Percentiles rank a stretch among this genome's conserved stretches.
Conservation (phyloP, 2,797 vertebrate species). For the Myiotriccus ornatus region DNA sequence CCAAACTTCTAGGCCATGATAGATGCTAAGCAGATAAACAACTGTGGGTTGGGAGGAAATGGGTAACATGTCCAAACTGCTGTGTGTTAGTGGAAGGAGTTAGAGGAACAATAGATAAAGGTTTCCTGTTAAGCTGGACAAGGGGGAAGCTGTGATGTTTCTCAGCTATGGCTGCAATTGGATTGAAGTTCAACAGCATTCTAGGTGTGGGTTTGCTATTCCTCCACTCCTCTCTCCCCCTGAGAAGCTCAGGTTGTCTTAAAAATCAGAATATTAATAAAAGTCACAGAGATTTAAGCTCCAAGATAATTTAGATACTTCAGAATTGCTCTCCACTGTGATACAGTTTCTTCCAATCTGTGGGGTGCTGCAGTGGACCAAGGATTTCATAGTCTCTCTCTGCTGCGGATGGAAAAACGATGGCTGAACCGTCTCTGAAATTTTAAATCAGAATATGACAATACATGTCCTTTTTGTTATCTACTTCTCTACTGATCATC, state of each 20-base stretch:
- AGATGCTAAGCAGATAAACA: constrained; percentile 33
- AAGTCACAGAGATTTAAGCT: background rate
- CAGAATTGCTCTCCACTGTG: background rate
- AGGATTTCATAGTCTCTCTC: background rate
- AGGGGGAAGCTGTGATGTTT: constrained; percentile 51
- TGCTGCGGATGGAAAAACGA: background rate
- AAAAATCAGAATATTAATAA: background rate
- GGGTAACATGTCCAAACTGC: constrained; percentile 23
- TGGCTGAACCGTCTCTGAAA: background rate
- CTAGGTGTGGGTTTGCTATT: background rate
- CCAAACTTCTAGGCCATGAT: background rate
- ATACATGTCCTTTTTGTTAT: background rate
- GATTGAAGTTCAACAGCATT: constrained; percentile 13
- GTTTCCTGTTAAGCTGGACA: constrained; percentile 59
- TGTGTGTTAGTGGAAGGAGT: constrained; percentile 43
- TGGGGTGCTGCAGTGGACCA: background rate
- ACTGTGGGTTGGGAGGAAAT: constrained; percentile 26
- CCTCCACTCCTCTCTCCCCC: background rate
- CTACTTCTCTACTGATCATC: background rate
- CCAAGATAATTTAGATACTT: background rate
- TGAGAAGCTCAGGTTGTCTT: background rate
- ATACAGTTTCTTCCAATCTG: background rate
- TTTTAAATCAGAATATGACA: background rate
- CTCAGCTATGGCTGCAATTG: background rate
- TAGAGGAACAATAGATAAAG: constrained; percentile 60